phyloP scores from a whole-genome alignment of 2,113 vertebrate genomes.

The Anoura caudifer region DNA sequence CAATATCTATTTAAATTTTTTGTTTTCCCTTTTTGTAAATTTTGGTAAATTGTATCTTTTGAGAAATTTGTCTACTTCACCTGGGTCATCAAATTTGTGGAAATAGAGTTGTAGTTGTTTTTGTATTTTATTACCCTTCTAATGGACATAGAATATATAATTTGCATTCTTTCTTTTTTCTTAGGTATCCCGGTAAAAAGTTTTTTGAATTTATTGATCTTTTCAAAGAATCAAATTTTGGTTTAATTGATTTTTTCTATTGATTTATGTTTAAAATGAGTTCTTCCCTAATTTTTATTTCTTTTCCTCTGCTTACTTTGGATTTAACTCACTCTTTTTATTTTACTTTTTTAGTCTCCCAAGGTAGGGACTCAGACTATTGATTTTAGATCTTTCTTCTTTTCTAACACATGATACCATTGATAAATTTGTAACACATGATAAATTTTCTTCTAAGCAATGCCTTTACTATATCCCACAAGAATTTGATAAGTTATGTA shows the following conservation, averaged over 20 bases:
- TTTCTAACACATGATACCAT: neutral
- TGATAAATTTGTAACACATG: too few relatives aligned
- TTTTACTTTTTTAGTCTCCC: too few relatives aligned
- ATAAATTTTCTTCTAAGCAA: neutral
- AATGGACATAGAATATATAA: neutral
- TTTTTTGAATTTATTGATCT: neutral
- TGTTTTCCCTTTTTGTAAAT: neutral
- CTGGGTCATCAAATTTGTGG: neutral
- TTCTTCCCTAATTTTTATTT: neutral
- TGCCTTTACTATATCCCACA: neutral
- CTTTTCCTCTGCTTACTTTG: neutral
- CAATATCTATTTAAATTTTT: neutral
- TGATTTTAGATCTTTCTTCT: neutral
- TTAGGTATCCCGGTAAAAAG: neutral
- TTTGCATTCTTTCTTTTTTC: neutral
- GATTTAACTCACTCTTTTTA: neutral
- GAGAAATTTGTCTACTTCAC: neutral
- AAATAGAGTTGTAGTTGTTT: neutral
- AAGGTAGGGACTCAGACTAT: neutral
- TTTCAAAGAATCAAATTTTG: neutral
- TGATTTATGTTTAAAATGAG: neutral
- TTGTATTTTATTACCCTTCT: neutral
- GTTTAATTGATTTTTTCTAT: neutral
- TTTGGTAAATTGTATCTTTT: neutral
- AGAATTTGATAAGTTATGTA: neutral